Percentiles rank a stretch among this genome's conserved stretches.
Conservation (phyloP, 2,113 vertebrate genomes). For the Mystacornis crossleyi region DNA sequence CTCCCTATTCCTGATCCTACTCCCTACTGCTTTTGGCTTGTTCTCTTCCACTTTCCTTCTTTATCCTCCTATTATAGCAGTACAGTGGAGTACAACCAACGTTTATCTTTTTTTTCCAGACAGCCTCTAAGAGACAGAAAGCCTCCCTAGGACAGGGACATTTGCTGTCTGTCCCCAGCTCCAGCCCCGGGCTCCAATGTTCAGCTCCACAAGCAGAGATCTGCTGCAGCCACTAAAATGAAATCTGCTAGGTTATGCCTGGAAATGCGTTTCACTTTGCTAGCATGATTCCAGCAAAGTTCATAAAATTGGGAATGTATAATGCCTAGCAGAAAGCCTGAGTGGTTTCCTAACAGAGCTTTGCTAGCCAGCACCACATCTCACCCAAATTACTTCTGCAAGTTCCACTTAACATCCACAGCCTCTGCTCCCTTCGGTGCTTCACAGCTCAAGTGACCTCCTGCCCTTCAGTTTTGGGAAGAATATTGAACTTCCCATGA, state of each 20-base stretch:
- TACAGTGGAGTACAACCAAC: not conserved
- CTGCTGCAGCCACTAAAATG: not conserved
- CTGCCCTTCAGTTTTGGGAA: not conserved
- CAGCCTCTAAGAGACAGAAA: not conserved
- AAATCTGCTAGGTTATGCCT: not conserved
- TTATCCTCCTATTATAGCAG: not conserved
- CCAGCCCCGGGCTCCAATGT: not conserved
- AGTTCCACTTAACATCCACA: not conserved
- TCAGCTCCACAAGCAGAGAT: not conserved
- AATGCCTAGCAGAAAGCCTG: not conserved
- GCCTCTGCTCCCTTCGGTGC: accelerated
- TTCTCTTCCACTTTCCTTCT: not conserved
- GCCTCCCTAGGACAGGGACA: not conserved
- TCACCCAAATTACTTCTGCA: not conserved
- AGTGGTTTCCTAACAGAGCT: not conserved
- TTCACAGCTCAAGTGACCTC: not conserved
- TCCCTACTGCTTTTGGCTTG: not conserved
- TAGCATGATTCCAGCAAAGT: not conserved
- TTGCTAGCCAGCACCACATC: not conserved
- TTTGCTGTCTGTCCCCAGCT: not conserved
- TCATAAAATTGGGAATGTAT: not conserved
- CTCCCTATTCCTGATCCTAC: not conserved
- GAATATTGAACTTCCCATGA: not conserved
- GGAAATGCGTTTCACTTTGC: not conserved
- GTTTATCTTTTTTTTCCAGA: not conserved